phyloP scores from a whole-genome alignment of 2,888 invertebrate species.

The Eudemis profundana region DNA sequence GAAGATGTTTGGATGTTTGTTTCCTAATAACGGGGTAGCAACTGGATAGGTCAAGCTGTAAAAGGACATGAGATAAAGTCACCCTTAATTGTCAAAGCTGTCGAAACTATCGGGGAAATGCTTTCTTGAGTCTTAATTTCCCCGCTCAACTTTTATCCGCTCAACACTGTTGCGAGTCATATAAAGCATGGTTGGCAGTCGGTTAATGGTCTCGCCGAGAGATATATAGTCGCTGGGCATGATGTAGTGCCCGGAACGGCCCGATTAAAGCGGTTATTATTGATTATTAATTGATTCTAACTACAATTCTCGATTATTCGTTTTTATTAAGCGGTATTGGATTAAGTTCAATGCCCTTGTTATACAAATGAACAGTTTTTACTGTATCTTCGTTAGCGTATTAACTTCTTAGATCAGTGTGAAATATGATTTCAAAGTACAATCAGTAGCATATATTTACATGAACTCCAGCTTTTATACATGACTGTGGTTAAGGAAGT shows the following conservation, averaged over 20 bases:
- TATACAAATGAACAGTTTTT: no score
- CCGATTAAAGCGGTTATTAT: slow-evolving; percentile 14
- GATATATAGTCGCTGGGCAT: slow-evolving; percentile 27
- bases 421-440: no score
- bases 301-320: background rate
- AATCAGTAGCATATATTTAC: no score
- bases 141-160: slow-evolving; percentile 1
- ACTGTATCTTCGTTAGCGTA: background rate
- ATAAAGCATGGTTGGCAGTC: slow-evolving; percentile 26
- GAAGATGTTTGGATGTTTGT: no score
- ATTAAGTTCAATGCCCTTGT: background rate
- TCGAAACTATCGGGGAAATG: background rate
- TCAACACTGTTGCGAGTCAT: background rate
- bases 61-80: no score
- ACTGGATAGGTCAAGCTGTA: no score
- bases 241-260: slow-evolving; percentile 36
- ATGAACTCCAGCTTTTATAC: no score
- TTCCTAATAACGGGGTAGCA: no score
- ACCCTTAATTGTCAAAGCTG: no score
- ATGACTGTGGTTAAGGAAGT: no score
- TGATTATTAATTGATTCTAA: slow-evolving; percentile 32
- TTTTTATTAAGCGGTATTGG: background rate
- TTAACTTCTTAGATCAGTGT: no score
- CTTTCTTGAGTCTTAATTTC: background rate
- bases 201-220: slow-evolving; percentile 23